These are phyloP conservation scores for Spermophilus dauricus DNA, from an alignment of 2,113 vertebrate genomes.

Conservation along the genomic window DNA sequence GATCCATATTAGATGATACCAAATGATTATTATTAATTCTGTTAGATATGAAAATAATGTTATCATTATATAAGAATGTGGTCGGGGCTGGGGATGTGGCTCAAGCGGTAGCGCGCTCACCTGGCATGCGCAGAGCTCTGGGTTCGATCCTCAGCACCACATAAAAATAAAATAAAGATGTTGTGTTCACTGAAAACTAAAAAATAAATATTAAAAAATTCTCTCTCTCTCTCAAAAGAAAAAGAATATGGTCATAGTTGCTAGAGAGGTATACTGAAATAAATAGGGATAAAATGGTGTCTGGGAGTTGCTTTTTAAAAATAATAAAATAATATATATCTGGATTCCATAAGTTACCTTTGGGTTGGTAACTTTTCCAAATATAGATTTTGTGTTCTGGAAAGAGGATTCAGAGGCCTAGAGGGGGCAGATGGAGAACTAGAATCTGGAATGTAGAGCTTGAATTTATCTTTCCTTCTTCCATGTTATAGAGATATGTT, in stretches of 20 bases:
- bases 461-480: not conserved
- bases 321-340: not conserved
- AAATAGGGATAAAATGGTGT: not conserved
- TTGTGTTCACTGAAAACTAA: too few relatives aligned
- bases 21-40: not conserved
- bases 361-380: not conserved
- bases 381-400: not conserved
- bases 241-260: not conserved
- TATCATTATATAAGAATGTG: not conserved
- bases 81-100: not conserved
- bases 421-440: not conserved
- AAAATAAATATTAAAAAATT: too few relatives aligned
- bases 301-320: constrained; percentile 27
- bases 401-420: not conserved
- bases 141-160: too few relatives aligned
- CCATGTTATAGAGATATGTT: not conserved
- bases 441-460: not conserved
- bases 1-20: not conserved
- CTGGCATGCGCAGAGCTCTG: too few relatives aligned
- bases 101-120: too few relatives aligned
- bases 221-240: too few relatives aligned
- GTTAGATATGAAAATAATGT: not conserved
- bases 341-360: not conserved
- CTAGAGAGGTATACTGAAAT: not conserved
- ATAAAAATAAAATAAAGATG: too few relatives aligned